Evolutionary conservation across 1,140 invertebrate species (phyloP).

Genomic region (Trichogramma pretiosum): DNA sequence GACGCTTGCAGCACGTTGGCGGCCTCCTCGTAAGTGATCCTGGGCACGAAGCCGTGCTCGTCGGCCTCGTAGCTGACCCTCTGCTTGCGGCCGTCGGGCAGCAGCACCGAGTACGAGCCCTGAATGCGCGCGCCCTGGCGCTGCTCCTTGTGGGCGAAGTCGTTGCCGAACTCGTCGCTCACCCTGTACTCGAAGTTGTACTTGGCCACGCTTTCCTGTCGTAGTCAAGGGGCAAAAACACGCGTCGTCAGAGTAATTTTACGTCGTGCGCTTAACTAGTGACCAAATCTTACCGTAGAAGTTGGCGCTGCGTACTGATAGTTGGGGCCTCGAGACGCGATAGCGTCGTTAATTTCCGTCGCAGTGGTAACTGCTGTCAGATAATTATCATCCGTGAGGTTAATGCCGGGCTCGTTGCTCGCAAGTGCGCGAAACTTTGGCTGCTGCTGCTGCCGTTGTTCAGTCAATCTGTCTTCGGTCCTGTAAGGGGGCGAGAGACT

Average conservation of each 20-base stretch:
- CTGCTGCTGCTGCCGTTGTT: not conserved
- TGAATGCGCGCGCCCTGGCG: constrained; percentile 57
- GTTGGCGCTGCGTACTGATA: no score
- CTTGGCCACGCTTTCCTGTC: no score
- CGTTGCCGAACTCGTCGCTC: constrained; percentile 61
- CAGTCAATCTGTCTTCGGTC: no score
- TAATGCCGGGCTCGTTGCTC: no score
- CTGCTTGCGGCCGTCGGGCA: constrained; percentile 69
- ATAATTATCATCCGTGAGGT: constrained; percentile 8
- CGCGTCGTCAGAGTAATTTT: no score
- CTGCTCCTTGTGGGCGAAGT: constrained; percentile 64
- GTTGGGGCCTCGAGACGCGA: no score
- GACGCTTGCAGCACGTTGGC: constrained; percentile 10
- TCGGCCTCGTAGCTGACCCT: constrained; percentile 72
- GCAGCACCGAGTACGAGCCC: constrained; percentile 62
- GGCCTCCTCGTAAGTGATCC: constrained; percentile 62
- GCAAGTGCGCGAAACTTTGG: not conserved
- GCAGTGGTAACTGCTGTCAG: not conserved
- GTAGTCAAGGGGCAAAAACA: no score
- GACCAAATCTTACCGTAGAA: no score
- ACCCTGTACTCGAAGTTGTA: constrained; percentile 69
- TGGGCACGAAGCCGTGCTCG: constrained; percentile 65
- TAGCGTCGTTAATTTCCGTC: no score
- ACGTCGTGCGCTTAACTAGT: no score
- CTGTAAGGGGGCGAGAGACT: not conserved